phyloP scores from a whole-genome alignment of 1,140 invertebrate genomes.

The Hormaphis cornu region DNA sequence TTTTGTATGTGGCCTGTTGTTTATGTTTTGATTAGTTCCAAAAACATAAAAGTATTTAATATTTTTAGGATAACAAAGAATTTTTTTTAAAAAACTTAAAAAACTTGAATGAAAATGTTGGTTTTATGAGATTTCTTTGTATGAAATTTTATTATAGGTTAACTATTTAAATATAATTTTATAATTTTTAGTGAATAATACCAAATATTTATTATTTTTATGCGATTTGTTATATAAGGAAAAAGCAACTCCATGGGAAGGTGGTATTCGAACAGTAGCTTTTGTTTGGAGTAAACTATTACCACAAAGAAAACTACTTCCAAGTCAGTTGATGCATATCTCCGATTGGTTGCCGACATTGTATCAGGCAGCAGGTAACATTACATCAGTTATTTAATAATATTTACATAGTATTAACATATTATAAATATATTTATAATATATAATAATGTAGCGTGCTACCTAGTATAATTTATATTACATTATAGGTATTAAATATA shows the following conservation, averaged over 20 bases:
- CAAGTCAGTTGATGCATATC: conserved; percentile 55
- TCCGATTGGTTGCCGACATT: conserved; percentile 67
- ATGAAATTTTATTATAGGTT: too few relatives aligned
- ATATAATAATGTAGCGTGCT: background rate
- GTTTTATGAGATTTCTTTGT: too few relatives aligned
- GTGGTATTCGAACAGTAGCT: conserved; percentile 53
- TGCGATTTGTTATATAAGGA: conserved; percentile 24
- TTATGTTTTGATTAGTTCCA: too few relatives aligned
- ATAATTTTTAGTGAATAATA: background rate
- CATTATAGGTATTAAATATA: background rate
- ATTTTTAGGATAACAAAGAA: too few relatives aligned
- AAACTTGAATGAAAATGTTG: too few relatives aligned
- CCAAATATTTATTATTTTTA: background rate
- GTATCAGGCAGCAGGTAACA: conserved; percentile 46
- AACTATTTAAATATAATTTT: too few relatives aligned
- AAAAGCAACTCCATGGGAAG: conserved; percentile 47
- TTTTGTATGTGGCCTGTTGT: too few relatives aligned
- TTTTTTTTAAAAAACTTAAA: too few relatives aligned
- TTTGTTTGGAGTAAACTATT: conserved; percentile 50
- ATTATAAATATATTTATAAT: background rate
- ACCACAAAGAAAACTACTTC: conserved; percentile 45
- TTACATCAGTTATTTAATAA: background rate
- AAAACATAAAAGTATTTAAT: too few relatives aligned
- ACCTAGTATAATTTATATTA: background rate
- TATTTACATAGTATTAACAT: background rate